Conservation (phyloP, 2,888 invertebrate species). For the Diploptera punctata region DNA sequence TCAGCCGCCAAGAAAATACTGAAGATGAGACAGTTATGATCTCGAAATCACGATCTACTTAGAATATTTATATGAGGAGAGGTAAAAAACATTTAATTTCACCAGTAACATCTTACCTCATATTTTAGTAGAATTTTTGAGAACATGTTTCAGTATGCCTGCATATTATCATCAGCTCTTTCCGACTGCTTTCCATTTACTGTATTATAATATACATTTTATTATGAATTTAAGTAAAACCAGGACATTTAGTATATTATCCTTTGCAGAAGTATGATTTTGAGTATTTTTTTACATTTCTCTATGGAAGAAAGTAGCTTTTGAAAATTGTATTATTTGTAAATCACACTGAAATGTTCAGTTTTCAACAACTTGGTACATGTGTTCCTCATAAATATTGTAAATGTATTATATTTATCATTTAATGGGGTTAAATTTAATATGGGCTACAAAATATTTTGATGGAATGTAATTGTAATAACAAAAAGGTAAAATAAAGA, state of each 20-base stretch:
- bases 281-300: background rate
- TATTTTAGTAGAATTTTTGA: no score
- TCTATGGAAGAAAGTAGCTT: background rate
- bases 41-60: no score
- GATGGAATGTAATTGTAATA: conserved; percentile 30
- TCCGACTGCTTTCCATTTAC: no score
- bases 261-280: background rate
- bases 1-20: no score
- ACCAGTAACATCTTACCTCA: no score
- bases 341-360: background rate
- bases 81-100: no score
- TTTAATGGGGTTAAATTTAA: conserved; percentile 20
- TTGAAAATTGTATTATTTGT: background rate
- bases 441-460: conserved; percentile 27
- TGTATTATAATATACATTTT: no score
- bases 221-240: no score
- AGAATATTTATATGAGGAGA: no score
- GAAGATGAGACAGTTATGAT: no score
- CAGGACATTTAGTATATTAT: background rate
- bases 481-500: conserved; percentile 29
- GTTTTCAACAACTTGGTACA: background rate
- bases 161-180: no score
- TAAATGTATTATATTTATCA: conserved; percentile 12
- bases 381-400: background rate
- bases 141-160: no score